Conservation (phyloP, 53 echinoderm and acorn worm genomes). For the Echinometra lucunter region DNA sequence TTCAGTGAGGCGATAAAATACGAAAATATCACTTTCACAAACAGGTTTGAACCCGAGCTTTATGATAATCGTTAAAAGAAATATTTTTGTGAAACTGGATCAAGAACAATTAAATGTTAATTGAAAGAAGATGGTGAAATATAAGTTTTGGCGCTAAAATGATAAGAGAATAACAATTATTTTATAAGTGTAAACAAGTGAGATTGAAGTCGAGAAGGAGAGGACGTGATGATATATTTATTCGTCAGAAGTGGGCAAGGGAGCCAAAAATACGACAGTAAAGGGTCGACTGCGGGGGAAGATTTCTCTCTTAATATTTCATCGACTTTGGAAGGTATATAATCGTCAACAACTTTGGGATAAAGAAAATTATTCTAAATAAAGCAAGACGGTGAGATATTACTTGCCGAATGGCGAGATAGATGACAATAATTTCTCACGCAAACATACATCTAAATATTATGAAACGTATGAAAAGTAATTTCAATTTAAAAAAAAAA, state of each 20-base stretch:
- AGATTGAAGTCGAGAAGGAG: neutral
- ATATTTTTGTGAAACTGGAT: conserved; percentile 14
- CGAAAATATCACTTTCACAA: conserved; percentile 21
- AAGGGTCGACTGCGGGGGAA: conserved; percentile 6
- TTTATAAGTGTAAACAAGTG: conserved; percentile 46
- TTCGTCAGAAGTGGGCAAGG: neutral
- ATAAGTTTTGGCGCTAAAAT: conserved; percentile 29
- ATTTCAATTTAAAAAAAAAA: too few relatives aligned
- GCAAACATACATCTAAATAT: too few relatives aligned
- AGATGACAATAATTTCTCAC: neutral
- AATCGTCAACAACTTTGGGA: conserved; percentile 5
- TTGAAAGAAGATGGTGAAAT: conserved; percentile 43
- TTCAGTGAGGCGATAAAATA: conserved; percentile 38
- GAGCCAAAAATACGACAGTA: neutral
- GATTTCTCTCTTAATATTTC: conserved; percentile 22
- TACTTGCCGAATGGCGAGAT: neutral
- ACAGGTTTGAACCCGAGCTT: conserved; percentile 28
- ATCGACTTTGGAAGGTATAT: neutral
- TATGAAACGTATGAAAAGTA: too few relatives aligned
- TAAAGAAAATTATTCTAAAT: neutral
- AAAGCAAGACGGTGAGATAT: neutral
- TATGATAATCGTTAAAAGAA: neutral
- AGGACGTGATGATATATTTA: conserved; percentile 17
- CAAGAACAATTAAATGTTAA: conserved; percentile 54
- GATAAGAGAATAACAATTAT: conserved; percentile 28